Percentiles rank a stretch among this genome's conserved stretches.
Evolutionary conservation across 2,797 vertebrate genomes (phyloP).

Genomic region (Epinephelus coioides): DNA sequence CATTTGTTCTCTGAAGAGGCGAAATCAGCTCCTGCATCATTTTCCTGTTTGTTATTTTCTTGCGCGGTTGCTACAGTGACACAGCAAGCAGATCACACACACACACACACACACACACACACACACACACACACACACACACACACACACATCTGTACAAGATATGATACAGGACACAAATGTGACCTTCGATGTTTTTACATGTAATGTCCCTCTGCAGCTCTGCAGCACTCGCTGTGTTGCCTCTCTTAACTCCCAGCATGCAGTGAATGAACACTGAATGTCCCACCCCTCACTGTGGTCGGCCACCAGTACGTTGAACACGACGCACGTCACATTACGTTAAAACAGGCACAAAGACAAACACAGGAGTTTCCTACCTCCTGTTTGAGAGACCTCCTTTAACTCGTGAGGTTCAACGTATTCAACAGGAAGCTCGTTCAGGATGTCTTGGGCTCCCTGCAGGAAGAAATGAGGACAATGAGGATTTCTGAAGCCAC

Average conservation of each 20-base stretch:
- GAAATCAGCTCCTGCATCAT: background rate
- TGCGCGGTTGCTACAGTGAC: background rate
- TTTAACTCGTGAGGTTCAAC: conserved; percentile 96
- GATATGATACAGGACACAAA: background rate
- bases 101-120: background rate
- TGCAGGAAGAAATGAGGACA: conserved; percentile 51
- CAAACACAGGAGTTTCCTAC: conserved; percentile 68
- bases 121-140: too few relatives aligned
- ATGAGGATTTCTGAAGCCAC: too few relatives aligned
- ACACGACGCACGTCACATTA: too few relatives aligned
- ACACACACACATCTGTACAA: background rate
- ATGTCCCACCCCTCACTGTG: background rate
- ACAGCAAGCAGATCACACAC: background rate
- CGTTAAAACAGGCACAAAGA: too few relatives aligned
- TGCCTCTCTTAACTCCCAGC: background rate
- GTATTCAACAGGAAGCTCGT: conserved; percentile 94
- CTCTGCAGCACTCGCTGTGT: background rate
- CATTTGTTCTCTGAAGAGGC: background rate
- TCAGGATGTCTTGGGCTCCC: conserved; percentile 97
- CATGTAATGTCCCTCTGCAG: background rate
- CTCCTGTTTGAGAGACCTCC: conserved; percentile 93
- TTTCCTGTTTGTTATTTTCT: background rate
- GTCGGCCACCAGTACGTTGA: too few relatives aligned
- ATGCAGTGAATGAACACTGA: background rate
- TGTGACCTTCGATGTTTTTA: background rate